A percentile compares a stretch with the other conserved stretches of the same genome.
Evolutionary conservation across 2,797 vertebrate species (phyloP).

Genomic region (Spinus pinus): DNA sequence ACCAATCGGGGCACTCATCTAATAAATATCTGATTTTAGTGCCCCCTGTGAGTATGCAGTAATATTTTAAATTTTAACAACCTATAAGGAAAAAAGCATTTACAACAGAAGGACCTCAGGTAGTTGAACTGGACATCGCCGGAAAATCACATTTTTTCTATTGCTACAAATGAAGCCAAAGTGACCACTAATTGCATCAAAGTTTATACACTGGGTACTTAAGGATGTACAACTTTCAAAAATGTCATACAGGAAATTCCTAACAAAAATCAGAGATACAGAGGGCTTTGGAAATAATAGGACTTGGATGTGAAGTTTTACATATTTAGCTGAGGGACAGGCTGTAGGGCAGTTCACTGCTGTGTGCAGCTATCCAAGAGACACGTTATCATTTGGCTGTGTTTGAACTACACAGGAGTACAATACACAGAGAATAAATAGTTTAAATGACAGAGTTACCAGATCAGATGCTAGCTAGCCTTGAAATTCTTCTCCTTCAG

Average conservation of each 20-base stretch:
- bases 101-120: background rate
- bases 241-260: background rate
- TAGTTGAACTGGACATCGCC: background rate
- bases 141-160: constrained; percentile 23
- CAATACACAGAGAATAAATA: background rate
- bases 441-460: background rate
- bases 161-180: constrained; percentile 57
- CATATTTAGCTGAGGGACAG: background rate
- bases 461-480: constrained; percentile 8
- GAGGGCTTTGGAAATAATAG: background rate
- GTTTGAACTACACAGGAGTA: background rate
- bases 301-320: background rate
- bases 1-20: background rate
- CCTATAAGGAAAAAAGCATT: constrained; percentile 23
- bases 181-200: constrained; percentile 21
- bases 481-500: background rate
- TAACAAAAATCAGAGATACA: background rate
- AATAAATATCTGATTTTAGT: constrained; percentile 15
- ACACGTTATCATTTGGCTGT: background rate
- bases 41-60: background rate
- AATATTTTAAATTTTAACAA: background rate
- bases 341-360: constrained; percentile 12
- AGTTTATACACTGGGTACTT: background rate
- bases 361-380: background rate
- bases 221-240: background rate